Conservation (phyloP, 2,797 vertebrate species). For the Crax fasciolata region DNA sequence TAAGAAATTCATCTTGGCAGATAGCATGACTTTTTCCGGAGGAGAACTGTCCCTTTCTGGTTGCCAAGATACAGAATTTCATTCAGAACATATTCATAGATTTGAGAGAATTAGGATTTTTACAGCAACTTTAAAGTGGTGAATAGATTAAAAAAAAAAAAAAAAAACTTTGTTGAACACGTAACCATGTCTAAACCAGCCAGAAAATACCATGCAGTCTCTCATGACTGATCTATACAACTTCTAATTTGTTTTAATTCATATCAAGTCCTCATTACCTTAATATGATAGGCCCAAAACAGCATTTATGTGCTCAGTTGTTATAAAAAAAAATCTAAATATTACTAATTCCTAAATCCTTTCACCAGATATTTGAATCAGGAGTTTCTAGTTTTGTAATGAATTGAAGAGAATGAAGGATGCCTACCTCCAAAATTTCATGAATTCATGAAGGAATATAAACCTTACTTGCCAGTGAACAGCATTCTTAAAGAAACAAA, state of each 20-base stretch:
- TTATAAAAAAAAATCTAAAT: background rate
- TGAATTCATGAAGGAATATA: rapidly evolving
- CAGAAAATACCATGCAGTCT: background rate
- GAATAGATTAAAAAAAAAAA: background rate
- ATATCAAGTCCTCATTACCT: background rate
- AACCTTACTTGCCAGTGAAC: rapidly evolving
- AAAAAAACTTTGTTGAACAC: background rate
- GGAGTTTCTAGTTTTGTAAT: background rate
- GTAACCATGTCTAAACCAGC: background rate
- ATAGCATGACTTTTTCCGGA: slow-evolving; percentile 8
- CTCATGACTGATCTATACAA: background rate
- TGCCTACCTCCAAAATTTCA: background rate
- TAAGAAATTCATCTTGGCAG: slow-evolving; percentile 47
- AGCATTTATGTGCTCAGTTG: background rate
- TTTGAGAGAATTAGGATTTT: background rate
- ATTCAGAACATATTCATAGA: background rate
- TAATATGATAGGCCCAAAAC: background rate
- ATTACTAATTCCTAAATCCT: background rate
- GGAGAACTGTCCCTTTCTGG: slow-evolving; percentile 16
- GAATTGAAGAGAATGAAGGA: background rate
- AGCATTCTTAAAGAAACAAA: background rate
- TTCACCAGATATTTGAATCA: background rate
- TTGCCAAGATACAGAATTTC: slow-evolving; percentile 55
- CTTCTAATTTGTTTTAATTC: background rate
- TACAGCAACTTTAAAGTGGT: background rate